Conservation (phyloP, 2,113 vertebrate species). For the Neolamprologus fasciatus region DNA sequence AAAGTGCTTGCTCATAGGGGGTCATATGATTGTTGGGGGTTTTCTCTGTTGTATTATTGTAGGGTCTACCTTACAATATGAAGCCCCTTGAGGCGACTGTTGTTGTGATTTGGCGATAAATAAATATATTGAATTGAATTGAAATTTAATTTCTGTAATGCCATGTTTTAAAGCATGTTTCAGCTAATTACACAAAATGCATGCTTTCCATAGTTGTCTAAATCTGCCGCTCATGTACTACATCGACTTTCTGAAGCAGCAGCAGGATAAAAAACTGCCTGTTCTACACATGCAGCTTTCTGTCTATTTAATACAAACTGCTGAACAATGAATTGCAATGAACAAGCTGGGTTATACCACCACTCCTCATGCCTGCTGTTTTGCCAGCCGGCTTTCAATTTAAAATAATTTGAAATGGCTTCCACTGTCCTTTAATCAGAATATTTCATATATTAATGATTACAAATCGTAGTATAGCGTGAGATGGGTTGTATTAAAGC, state of each 20-base stretch:
- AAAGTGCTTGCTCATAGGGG: too few relatives aligned
- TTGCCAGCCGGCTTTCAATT: background rate
- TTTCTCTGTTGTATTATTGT: too few relatives aligned
- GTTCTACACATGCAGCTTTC: background rate
- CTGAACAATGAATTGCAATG: background rate
- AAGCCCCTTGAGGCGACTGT: rapidly evolving
- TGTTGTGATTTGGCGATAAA: background rate
- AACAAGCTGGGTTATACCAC: background rate
- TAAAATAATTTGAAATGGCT: background rate
- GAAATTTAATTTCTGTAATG: background rate
- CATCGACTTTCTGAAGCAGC: background rate
- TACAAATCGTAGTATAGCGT: background rate
- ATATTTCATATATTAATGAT: background rate
- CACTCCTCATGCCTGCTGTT: background rate
- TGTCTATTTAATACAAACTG: background rate
- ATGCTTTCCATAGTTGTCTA: rapidly evolving
- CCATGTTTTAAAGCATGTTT: background rate
- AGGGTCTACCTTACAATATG: background rate
- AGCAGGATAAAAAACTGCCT: background rate
- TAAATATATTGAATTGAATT: background rate
- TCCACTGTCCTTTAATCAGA: background rate
- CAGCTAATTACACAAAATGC: rapidly evolving
- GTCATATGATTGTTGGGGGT: too few relatives aligned
- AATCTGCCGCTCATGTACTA: background rate
- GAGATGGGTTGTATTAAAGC: background rate